Evolutionary conservation across 2,113 vertebrate genomes (phyloP).

Genomic region (Scopus umbretta): DNA sequence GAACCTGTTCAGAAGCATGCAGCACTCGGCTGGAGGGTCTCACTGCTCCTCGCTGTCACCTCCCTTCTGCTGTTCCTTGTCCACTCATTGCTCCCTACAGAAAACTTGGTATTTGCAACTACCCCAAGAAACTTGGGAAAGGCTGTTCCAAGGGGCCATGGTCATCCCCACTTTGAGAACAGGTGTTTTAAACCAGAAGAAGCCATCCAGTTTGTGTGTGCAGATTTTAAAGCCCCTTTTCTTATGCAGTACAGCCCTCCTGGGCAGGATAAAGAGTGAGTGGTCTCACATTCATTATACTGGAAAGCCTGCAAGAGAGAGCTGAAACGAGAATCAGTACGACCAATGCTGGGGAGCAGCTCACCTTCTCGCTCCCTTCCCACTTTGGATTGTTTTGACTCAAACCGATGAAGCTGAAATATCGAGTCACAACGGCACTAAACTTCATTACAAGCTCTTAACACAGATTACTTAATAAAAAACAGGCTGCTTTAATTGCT

Average conservation of each 20-base stretch:
- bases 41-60: background rate
- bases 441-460: constrained; percentile 82
- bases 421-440: constrained; percentile 72
- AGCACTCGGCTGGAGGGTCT: background rate
- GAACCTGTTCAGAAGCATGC: background rate
- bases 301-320: background rate
- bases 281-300: background rate
- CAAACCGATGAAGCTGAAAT: constrained; percentile 77
- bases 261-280: background rate
- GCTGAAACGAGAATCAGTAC: background rate
- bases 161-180: background rate
- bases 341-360: background rate
- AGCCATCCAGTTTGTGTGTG: background rate
- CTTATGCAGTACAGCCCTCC: background rate
- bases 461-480: constrained; percentile 77
- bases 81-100: background rate
- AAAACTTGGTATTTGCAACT: background rate
- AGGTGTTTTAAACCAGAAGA: background rate
- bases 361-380: constrained; percentile 52
- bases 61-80: background rate
- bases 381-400: constrained; percentile 72
- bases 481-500: constrained; percentile 78
- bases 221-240: background rate
- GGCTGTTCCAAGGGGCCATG: background rate
- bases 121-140: background rate